phyloP scores from a whole-genome alignment of 2,113 vertebrate species.

The Nycticryphes semicollaris region DNA sequence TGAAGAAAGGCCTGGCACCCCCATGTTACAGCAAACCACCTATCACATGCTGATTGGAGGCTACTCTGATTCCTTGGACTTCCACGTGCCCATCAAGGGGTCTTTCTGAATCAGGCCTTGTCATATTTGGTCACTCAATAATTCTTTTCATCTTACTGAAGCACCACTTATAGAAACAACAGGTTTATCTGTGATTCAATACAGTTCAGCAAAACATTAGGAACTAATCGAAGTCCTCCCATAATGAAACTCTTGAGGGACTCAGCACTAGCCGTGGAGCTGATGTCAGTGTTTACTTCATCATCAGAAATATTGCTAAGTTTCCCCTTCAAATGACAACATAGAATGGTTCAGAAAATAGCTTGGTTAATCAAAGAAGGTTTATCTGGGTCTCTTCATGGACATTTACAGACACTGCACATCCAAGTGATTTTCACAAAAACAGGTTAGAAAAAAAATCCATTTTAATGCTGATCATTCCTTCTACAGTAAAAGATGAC shows the following conservation, averaged over 20 bases:
- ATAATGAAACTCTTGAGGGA: neutral
- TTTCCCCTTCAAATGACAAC: neutral
- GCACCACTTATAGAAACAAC: neutral
- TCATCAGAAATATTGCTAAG: neutral
- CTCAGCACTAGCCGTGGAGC: neutral
- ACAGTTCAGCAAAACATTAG: neutral
- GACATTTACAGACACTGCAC: neutral
- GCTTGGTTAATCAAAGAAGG: neutral
- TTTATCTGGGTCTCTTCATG: neutral
- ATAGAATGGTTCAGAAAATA: neutral
- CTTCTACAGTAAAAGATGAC: neutral
- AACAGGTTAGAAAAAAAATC: neutral
- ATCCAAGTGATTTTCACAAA: neutral
- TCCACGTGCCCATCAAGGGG: neutral
- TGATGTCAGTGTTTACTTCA: neutral
- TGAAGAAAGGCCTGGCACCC: neutral
- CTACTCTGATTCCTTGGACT: neutral
- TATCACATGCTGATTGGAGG: neutral
- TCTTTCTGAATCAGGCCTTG: neutral
- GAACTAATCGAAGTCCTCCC: neutral
- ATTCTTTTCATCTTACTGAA: conserved; percentile 6
- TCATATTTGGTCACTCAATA: neutral
- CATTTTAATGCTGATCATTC: neutral
- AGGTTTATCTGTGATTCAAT: neutral
- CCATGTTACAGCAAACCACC: neutral